phyloP scores from a whole-genome alignment of 2,888 invertebrate species.

The Pediacus dermestoides region DNA sequence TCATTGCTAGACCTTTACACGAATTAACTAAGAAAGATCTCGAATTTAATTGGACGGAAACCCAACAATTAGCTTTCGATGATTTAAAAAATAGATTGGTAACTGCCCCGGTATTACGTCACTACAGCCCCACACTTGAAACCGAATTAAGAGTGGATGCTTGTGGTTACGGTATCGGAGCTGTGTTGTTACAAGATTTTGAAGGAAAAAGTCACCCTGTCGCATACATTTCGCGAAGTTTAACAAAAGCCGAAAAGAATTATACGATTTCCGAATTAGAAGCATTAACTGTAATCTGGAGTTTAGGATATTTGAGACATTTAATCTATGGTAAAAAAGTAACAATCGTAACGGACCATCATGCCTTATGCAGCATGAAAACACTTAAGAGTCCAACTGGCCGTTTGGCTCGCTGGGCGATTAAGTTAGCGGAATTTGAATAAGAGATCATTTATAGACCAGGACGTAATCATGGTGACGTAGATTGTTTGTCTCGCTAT shows the following conservation, averaged over 20 bases:
- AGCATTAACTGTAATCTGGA: constrained; percentile 37
- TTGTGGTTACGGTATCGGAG: constrained; percentile 27
- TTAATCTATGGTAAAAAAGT: too few species aligned
- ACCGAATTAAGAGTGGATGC: constrained; percentile 36
- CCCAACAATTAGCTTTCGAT: constrained; percentile 4
- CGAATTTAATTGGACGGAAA: background rate
- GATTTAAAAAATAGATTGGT: constrained; percentile 8
- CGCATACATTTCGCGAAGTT: constrained; percentile 38
- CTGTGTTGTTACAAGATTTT: constrained; percentile 31
- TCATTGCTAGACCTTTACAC: constrained; percentile 23
- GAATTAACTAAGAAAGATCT: constrained; percentile 18
- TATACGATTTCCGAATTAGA: constrained; percentile 43
- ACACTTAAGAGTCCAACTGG: too few species aligned
- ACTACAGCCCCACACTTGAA: constrained; percentile 21
- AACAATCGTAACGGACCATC: too few species aligned
- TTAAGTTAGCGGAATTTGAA: constrained; percentile 13
- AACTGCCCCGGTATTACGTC: constrained; percentile 18
- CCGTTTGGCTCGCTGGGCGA: too few species aligned
- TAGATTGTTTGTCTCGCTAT: too few species aligned
- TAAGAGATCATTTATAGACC: constrained; percentile 13
- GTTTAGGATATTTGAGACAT: too few species aligned
- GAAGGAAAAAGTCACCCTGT: constrained; percentile 27
- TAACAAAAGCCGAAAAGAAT: constrained; percentile 33
- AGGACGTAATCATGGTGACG: too few species aligned
- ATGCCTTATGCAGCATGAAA: too few species aligned